Base-by-base conservation (phyloP, 2,888 invertebrate genomes). In the Pyrrhosoma nymphula region DNA sequence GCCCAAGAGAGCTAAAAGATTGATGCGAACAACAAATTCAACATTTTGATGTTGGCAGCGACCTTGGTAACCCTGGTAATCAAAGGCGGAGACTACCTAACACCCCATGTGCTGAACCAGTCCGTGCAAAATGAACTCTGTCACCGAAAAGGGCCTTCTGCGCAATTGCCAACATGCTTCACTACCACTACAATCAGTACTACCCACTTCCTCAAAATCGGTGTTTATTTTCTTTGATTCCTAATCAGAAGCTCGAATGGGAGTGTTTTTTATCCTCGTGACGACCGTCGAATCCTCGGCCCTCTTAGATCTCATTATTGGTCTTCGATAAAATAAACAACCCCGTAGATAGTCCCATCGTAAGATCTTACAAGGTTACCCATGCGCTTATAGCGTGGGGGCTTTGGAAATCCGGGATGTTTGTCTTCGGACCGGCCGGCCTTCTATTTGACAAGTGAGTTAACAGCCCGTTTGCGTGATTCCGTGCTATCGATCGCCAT, bases 401-500 rank as follows among this genome's bases (percentile, higher is more conserved):
- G 30, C 35, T 6, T 14, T 82, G 30, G 82, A 82, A 35, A 35
- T 18, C 82, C 16, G 82, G 82, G 30, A 0, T 30, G 30, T 82
- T 82, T 30, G 30, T 35, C 35, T 82, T 35, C 82, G 47, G 82
- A 35, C 26, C n/a, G 82, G 30, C 35, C 82, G 82, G 82, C 82
- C 82, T 82, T 82, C 82, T 82, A 82, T 82, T 82, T 82, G 82
- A 82, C 82, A 82, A 26, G 82, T 35, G 82, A 82, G 82, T 82
- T 82, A 82, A 82, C 82, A 82, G 82, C 82, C 14, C 82, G 35
- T 82, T 82, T 82, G 82, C 82, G 82, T 82, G 82, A 16, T 35
- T 14, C 82, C 16, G 35, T 16, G 14, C 35, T 35, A 82, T 82
- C 82, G 82, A 82, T 82, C 82, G 47, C 2, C 82, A 4, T 30